Percentiles rank a stretch among this genome's conserved stretches.
These are phyloP conservation scores for Salarias fasciatus DNA, from an alignment of 2,797 vertebrate species.

Conservation along the genomic window DNA sequence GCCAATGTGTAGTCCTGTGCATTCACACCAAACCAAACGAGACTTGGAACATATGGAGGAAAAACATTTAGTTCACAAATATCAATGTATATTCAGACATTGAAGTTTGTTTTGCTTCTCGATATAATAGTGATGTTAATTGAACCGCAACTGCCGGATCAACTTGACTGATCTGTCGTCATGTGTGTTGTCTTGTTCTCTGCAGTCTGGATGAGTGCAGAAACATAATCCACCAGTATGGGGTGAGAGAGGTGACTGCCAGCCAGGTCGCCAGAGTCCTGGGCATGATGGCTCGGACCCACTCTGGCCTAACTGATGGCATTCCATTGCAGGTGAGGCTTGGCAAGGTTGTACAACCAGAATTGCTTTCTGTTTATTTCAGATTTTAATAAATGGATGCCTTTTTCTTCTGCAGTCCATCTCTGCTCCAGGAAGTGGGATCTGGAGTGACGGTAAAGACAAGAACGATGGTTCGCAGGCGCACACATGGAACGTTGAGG, in stretches of 20 bases:
- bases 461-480: constrained; percentile 96
- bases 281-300: constrained; percentile 99
- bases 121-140: no score
- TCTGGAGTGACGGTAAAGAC: constrained; percentile 99
- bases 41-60: neutral
- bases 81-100: neutral
- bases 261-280: constrained; percentile 98
- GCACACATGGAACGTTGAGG: constrained; percentile 98
- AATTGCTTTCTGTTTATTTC: no score
- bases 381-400: no score
- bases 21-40: neutral
- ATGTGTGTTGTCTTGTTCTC: no score
- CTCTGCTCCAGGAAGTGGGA: constrained; percentile 95
- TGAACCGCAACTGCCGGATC: neutral
- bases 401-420: constrained; percentile 86
- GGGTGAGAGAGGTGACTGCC: constrained; percentile 96
- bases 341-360: no score
- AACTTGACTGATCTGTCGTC: neutral
- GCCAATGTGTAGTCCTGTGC: no score
- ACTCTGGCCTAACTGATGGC: constrained; percentile 95
- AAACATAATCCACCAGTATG: constrained; percentile 98
- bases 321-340: constrained; percentile 92
- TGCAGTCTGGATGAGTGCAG: constrained; percentile 97
- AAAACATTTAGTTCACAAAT: neutral
- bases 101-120: neutral